Conservation (phyloP, 2,797 vertebrate species). For the Moxostoma hubbsi region DNA sequence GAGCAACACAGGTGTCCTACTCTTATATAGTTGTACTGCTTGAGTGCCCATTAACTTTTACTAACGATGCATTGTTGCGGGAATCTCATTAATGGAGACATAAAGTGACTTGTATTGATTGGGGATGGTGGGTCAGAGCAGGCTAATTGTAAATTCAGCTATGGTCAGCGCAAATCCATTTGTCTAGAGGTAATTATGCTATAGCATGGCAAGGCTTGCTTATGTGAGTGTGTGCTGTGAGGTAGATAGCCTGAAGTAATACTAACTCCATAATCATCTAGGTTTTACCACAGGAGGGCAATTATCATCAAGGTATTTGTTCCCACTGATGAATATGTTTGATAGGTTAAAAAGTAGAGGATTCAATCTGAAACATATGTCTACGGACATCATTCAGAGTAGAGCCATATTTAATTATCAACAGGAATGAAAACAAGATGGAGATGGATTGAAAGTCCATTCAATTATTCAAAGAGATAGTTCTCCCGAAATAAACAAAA, state of each 20-base stretch:
- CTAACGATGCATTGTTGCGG: not conserved
- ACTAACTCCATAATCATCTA: not conserved
- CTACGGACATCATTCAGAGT: not conserved
- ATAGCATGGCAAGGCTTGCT: not conserved
- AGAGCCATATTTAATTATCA: too few relatives aligned
- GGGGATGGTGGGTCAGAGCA: slow-evolving; percentile 16
- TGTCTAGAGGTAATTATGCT: slow-evolving; percentile 30
- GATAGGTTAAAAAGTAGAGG: not conserved
- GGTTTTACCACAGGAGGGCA: not conserved
- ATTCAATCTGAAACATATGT: not conserved
- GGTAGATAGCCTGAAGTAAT: not conserved
- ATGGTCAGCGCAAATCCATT: slow-evolving; percentile 29
- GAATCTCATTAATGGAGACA: slow-evolving; percentile 34
- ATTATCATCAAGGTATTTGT: slow-evolving; percentile 1
- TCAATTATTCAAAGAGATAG: too few relatives aligned
- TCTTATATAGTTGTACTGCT: not conserved
- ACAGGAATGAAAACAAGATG: too few relatives aligned
- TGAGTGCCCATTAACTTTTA: slow-evolving; percentile 21
- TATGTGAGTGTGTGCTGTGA: not conserved
- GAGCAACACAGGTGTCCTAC: not conserved
- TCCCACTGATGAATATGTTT: not conserved
- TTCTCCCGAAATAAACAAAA: too few relatives aligned
- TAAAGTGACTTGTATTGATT: slow-evolving; percentile 37
- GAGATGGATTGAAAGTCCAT: too few relatives aligned
- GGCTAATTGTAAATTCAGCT: slow-evolving; percentile 42